Evolutionary conservation across 30 jellyfish, hydroid and myxozoan species (phyloP).

Genomic region (Thelohanellus kitauei): DNA sequence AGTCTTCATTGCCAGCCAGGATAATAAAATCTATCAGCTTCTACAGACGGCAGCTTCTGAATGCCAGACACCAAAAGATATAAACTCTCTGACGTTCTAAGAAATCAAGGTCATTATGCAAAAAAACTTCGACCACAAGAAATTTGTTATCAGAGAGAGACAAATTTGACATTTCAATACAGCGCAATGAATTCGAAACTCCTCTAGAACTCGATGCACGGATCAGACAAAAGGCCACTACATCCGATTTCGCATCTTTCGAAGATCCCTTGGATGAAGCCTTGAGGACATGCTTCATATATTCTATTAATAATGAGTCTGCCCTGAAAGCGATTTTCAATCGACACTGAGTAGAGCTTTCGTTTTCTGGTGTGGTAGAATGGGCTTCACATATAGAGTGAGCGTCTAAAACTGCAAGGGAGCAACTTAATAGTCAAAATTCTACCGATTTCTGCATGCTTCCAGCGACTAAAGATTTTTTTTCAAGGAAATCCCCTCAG

Average conservation of each 20-base stretch:
- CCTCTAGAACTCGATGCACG: constrained; percentile 7
- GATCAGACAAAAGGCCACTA: constrained; percentile 16
- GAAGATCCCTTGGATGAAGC: constrained; percentile 18
- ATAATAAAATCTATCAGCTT: constrained; percentile 1
- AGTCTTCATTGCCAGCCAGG: constrained; percentile 9
- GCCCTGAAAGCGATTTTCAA: constrained; percentile 8
- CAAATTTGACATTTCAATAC: constrained; percentile 11
- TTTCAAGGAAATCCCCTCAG: too few relatives aligned
- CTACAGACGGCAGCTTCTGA: constrained; percentile 1
- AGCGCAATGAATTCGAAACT: constrained; percentile 9
- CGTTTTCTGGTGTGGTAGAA: constrained; percentile 6
- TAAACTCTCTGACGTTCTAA: constrained; percentile 2
- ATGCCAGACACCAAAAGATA: constrained; percentile 1
- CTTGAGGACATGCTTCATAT: constrained; percentile 6
- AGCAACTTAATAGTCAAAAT: constrained; percentile 1
- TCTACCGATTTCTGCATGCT: too few relatives aligned
- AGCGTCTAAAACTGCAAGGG: constrained; percentile 11
- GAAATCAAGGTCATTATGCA: constrained; percentile 4
- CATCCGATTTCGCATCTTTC: constrained; percentile 7
- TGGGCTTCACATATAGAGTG: constrained; percentile 2
- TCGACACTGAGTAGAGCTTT: constrained; percentile 1
- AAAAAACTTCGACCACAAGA: constrained; percentile 9
- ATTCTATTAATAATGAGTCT: constrained; percentile 8
- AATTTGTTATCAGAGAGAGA: constrained; percentile 10
- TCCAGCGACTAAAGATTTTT: too few relatives aligned